A percentile compares a stretch with the other conserved stretches of the same genome.
These are phyloP conservation scores for Drosophila pachea DNA, from an alignment of 1,140 invertebrate genomes.

Conservation along the genomic window DNA sequence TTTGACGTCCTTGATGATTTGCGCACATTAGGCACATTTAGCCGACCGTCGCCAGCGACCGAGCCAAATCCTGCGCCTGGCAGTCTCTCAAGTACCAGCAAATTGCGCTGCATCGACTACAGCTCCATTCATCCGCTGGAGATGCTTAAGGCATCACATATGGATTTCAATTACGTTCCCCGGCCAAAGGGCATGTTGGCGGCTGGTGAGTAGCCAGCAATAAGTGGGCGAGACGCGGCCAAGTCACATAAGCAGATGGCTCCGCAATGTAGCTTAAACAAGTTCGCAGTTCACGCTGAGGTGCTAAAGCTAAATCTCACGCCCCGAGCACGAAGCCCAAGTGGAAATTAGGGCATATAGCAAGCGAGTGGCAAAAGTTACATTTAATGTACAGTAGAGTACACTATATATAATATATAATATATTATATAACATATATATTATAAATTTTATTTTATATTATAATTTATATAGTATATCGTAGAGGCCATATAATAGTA, in stretches of 20 bases:
- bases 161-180: conserved; percentile 32
- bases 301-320: conserved; percentile 47
- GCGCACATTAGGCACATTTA: conserved; percentile 25
- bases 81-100: conserved; percentile 30
- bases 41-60: not conserved
- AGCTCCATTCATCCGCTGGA: not conserved
- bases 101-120: conserved; percentile 7
- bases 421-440: not conserved
- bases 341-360: conserved; percentile 71
- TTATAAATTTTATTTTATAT: too few relatives aligned
- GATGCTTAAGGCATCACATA: conserved; percentile 5
- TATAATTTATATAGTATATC: too few relatives aligned
- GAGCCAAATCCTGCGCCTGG: conserved; percentile 6
- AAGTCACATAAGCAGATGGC: conserved; percentile 1
- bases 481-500: too few relatives aligned
- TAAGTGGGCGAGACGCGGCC: too few relatives aligned
- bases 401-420: not conserved
- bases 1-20: conserved; percentile 34
- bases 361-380: conserved; percentile 51
- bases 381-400: too few relatives aligned
- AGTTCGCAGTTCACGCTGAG: conserved; percentile 47
- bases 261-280: conserved; percentile 17
- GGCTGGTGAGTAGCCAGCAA: not conserved
- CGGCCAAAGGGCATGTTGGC: conserved; percentile 4
- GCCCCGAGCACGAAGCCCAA: conserved; percentile 24